Evolutionary conservation across 2,888 invertebrate species (phyloP).

Genomic region (Taenaris catops): DNA sequence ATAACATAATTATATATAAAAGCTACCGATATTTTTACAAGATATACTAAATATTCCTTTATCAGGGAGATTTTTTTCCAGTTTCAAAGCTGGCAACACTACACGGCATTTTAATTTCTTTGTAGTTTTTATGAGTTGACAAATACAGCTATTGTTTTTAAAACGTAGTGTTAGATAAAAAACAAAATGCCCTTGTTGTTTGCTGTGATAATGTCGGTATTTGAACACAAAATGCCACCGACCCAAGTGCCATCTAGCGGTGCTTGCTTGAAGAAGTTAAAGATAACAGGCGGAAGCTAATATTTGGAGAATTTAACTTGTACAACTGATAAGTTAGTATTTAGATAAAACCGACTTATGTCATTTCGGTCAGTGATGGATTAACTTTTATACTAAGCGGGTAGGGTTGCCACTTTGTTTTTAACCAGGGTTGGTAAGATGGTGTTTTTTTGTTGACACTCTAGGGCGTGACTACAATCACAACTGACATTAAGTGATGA

Average conservation of each 20-base stretch:
- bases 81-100: too few relatives aligned
- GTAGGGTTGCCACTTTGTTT: constrained; percentile 2
- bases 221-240: constrained; percentile 19
- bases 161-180: constrained; percentile 12
- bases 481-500: too few relatives aligned
- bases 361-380: constrained; percentile 21
- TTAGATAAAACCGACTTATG: constrained; percentile 23
- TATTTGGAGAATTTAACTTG: constrained; percentile 58
- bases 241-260: constrained; percentile 14
- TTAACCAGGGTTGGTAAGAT: too few relatives aligned
- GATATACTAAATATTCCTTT: too few relatives aligned
- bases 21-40: too few relatives aligned
- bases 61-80: too few relatives aligned
- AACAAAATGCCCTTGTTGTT: constrained; percentile 17
- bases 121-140: too few relatives aligned
- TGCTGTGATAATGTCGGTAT: constrained; percentile 20
- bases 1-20: too few relatives aligned
- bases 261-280: background rate
- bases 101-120: too few relatives aligned
- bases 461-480: too few relatives aligned
- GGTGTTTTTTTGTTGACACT: too few relatives aligned
- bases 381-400: constrained; percentile 2
- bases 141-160: constrained; percentile 2
- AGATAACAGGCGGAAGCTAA: constrained; percentile 57
- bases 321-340: constrained; percentile 26